phyloP scores from a whole-genome alignment of 2,113 vertebrate genomes.

The Corythornis vintsioides region DNA sequence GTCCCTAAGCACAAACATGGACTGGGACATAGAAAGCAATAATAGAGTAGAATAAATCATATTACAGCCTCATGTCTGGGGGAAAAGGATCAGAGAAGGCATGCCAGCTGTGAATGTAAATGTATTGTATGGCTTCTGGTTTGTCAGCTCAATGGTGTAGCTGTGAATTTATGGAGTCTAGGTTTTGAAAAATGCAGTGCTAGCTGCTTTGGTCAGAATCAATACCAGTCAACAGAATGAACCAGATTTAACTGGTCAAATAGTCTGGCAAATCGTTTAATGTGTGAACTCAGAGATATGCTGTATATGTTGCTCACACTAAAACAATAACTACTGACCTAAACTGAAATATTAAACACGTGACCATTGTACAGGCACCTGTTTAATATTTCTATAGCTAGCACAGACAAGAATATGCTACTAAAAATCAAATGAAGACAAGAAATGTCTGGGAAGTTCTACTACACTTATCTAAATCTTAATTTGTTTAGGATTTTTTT shows the following conservation, averaged over 20 bases:
- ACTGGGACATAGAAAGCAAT: slow-evolving; percentile 51
- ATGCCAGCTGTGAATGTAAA: slow-evolving; percentile 55
- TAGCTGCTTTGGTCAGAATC: slow-evolving; percentile 26
- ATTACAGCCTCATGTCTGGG: slow-evolving; percentile 29
- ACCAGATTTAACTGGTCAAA: slow-evolving; percentile 21
- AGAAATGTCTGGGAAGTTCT: not conserved
- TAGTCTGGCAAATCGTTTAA: not conserved
- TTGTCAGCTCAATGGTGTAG: slow-evolving; percentile 37
- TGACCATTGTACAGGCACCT: not conserved
- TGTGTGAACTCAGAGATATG: not conserved
- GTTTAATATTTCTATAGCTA: not conserved
- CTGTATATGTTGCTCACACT: not conserved
- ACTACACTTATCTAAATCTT: not conserved
- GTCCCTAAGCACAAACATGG: slow-evolving; percentile 57
- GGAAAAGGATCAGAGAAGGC: slow-evolving; percentile 42
- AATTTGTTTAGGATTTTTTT: not conserved
- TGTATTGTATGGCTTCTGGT: slow-evolving; percentile 45
- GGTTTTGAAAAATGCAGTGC: slow-evolving; percentile 30
- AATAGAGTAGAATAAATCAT: slow-evolving; percentile 62
- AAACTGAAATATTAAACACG: not conserved
- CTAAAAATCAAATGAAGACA: not conserved
- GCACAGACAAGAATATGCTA: not conserved
- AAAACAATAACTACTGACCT: not conserved
- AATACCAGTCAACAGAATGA: slow-evolving; percentile 21
- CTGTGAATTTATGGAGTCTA: slow-evolving; percentile 54